phyloP scores from a whole-genome alignment of 2,888 invertebrate species.

The Ormyrus nitidulus region DNA sequence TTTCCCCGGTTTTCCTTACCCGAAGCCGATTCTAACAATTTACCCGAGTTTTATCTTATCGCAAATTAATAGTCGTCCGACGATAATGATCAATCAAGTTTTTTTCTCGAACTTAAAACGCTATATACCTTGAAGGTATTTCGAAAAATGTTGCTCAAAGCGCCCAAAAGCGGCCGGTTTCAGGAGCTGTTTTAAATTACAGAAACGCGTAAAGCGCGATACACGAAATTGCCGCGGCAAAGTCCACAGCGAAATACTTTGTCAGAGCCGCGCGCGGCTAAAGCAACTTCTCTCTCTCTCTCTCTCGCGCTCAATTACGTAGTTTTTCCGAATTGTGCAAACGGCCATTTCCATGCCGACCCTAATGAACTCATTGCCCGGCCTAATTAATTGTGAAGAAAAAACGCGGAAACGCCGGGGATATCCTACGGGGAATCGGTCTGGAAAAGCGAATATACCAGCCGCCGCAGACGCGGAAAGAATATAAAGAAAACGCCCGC shows the following conservation, averaged over 20 bases:
- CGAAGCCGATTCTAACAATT: background rate
- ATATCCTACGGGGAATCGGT: background rate
- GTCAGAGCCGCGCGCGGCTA: background rate
- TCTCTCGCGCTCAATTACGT: too few relatives aligned
- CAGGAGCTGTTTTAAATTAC: too few relatives aligned
- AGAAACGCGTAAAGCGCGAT: too few relatives aligned
- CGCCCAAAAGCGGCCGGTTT: too few relatives aligned
- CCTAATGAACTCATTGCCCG: conserved; percentile 39
- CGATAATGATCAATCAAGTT: background rate
- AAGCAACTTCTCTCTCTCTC: background rate
- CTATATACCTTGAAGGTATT: too few relatives aligned
- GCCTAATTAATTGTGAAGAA: conserved; percentile 40
- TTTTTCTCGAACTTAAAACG: background rate
- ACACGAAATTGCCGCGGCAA: background rate
- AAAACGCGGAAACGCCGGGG: conserved; percentile 40
- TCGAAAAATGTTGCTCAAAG: too few relatives aligned
- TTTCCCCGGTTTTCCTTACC: background rate
- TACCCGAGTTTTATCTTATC: too few relatives aligned
- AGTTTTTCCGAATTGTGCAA: conserved; percentile 5
- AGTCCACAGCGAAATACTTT: background rate
- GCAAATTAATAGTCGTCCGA: too few relatives aligned
- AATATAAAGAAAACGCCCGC: conserved; percentile 33
- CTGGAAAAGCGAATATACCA: background rate
- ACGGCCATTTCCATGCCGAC: background rate
- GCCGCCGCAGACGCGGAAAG: conserved; percentile 15